Conservation (phyloP, 2,797 vertebrate genomes). For the Phrynocephalus guinanensis region DNA sequence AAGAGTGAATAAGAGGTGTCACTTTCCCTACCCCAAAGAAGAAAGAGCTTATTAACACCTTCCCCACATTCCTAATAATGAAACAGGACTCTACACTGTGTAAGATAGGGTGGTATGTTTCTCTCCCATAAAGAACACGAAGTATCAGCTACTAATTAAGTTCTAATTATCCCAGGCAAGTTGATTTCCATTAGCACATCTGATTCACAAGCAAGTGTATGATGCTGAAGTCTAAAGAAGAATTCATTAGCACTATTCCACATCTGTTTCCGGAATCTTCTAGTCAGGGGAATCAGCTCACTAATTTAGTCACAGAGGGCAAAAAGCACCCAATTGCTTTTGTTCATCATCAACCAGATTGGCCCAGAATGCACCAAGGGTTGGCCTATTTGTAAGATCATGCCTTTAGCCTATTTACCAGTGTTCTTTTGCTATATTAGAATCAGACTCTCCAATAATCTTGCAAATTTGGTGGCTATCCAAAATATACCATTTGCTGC, state of each 20-base stretch:
- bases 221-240: slow-evolving; percentile 19
- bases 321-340: not conserved
- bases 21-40: slow-evolving; percentile 32
- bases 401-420: not conserved
- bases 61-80: slow-evolving; percentile 37
- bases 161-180: slow-evolving; percentile 61
- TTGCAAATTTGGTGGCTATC: not conserved
- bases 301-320: not conserved
- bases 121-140: slow-evolving; percentile 7
- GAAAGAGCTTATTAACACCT: slow-evolving; percentile 36
- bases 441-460: not conserved
- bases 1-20: not conserved
- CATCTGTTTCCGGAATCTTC: slow-evolving; percentile 36
- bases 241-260: slow-evolving; percentile 43
- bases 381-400: not conserved
- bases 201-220: slow-evolving; percentile 59
- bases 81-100: slow-evolving; percentile 11
- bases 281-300: slow-evolving; percentile 21
- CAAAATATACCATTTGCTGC: not conserved
- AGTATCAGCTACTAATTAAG: slow-evolving; percentile 55
- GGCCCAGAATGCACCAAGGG: not conserved
- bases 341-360: not conserved
- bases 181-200: slow-evolving; percentile 68
- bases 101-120: slow-evolving; percentile 18
- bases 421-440: not conserved